Conservation (phyloP, 2,113 vertebrate species). For the Onychostruthus taczanowskii region DNA sequence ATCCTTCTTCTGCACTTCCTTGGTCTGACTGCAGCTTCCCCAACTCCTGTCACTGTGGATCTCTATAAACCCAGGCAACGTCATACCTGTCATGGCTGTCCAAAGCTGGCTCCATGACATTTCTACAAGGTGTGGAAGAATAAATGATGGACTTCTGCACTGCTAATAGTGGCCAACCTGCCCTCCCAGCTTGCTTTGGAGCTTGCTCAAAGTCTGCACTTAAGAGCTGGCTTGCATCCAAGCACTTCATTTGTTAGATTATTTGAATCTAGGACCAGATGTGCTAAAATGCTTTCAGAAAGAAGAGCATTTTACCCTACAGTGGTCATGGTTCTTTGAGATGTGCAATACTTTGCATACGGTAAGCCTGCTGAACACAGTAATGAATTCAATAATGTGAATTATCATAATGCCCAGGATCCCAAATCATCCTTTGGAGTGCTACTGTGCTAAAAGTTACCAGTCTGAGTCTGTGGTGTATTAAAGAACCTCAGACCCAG, state of each 20-base stretch:
- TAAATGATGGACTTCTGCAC: not conserved
- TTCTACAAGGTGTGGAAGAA: not conserved
- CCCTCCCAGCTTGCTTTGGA: not conserved
- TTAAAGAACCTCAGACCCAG: not conserved
- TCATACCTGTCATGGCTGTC: not conserved
- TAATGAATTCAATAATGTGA: slow-evolving; percentile 25
- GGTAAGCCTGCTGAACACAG: not conserved
- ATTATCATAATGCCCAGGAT: slow-evolving; percentile 12
- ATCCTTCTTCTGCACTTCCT: not conserved
- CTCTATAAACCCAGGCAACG: not conserved
- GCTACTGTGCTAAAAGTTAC: slow-evolving; percentile 42
- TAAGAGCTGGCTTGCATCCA: slow-evolving; percentile 40
- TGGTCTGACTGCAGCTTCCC: not conserved
- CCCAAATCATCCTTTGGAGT: not conserved
- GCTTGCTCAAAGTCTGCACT: slow-evolving; percentile 18
- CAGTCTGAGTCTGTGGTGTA: not conserved
- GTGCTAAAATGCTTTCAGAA: slow-evolving; percentile 49
- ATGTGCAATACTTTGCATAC: not conserved
- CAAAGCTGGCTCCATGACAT: not conserved
- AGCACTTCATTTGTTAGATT: slow-evolving; percentile 20
- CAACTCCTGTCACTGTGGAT: not conserved
- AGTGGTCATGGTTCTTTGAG: slow-evolving; percentile 20
- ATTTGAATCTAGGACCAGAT: slow-evolving; percentile 50
- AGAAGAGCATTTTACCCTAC: not conserved
- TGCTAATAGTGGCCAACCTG: not conserved